Percentiles rank a stretch among this genome's conserved stretches.
These are phyloP conservation scores for Graptemys geographica DNA, from an alignment of 2,797 vertebrate species.

Conservation along the genomic window DNA sequence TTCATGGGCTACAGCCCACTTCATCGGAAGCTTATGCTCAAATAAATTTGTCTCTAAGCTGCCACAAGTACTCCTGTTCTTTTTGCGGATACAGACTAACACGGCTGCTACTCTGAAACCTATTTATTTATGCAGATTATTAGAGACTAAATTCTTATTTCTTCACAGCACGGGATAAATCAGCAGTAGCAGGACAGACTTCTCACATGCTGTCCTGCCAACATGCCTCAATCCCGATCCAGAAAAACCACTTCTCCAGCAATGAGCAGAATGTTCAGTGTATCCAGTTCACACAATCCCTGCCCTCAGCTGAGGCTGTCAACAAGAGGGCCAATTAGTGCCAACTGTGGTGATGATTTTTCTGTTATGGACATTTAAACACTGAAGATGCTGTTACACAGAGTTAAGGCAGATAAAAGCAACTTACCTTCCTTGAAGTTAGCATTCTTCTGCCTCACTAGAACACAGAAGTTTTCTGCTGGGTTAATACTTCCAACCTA, in stretches of 20 bases:
- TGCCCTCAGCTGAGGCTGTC: not conserved
- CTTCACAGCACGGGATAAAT: not conserved
- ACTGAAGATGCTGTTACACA: not conserved
- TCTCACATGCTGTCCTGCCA: accelerated
- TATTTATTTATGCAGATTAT: not conserved
- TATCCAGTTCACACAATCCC: not conserved
- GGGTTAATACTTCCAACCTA: conserved; percentile 96
- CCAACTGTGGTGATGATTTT: not conserved
- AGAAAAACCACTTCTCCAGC: not conserved
- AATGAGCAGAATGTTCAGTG: not conserved
- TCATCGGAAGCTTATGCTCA: no score
- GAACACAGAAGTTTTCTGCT: conserved; percentile 86
- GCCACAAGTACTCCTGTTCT: no score
- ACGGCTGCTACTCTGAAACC: not conserved
- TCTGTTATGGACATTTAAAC: not conserved
- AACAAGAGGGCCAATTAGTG: not conserved
- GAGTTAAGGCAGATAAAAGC: not conserved
- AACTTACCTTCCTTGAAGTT: conserved; percentile 91
- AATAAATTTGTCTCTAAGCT: no score
- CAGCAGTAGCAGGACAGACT: not conserved
- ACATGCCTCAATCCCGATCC: not conserved
- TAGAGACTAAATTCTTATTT: not conserved
- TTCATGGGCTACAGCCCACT: no score
- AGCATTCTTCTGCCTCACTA: conserved; percentile 87
- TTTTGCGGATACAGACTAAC: no score